Percentiles rank a stretch among this genome's conserved stretches.
These are phyloP conservation scores for Polypterus bichir DNA, from an alignment of 2,113 vertebrate species.

Conservation along the genomic window DNA sequence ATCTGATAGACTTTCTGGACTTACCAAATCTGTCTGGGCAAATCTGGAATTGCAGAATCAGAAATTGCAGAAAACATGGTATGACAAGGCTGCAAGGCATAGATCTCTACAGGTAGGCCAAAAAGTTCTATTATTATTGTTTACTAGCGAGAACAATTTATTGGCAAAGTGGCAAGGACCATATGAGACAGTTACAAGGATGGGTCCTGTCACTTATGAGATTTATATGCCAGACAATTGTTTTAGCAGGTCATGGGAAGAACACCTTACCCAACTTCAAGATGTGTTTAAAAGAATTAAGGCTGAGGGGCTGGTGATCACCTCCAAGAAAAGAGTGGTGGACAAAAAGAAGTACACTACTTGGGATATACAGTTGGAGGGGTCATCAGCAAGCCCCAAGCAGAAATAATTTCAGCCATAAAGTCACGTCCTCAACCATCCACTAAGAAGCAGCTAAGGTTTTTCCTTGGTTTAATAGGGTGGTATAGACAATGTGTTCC, in stretches of 20 bases:
- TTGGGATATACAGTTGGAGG: constrained; percentile 4
- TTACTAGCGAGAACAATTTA: neutral
- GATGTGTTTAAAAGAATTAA: neutral
- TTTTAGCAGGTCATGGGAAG: neutral
- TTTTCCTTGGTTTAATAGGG: too few relatives aligned
- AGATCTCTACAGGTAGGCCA: neutral
- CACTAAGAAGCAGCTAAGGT: too few relatives aligned
- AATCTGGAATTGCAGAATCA: neutral
- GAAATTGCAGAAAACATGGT: neutral
- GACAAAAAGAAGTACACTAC: neutral
- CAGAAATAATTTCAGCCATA: neutral
- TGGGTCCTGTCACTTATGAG: neutral
- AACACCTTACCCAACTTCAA: neutral
- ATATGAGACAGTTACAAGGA: neutral
- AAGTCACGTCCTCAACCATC: too few relatives aligned
- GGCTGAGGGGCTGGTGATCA: neutral
- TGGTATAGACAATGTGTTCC: too few relatives aligned
- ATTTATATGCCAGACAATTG: neutral
- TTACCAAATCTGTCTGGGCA: too few relatives aligned
- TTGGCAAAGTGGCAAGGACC: neutral
- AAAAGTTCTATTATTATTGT: neutral
- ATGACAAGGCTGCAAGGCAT: neutral
- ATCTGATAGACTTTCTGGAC: too few relatives aligned
- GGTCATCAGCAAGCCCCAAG: neutral
- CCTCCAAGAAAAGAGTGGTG: neutral